Conservation (phyloP, 2,113 vertebrate species). For the Cervus canadensis region DNA sequence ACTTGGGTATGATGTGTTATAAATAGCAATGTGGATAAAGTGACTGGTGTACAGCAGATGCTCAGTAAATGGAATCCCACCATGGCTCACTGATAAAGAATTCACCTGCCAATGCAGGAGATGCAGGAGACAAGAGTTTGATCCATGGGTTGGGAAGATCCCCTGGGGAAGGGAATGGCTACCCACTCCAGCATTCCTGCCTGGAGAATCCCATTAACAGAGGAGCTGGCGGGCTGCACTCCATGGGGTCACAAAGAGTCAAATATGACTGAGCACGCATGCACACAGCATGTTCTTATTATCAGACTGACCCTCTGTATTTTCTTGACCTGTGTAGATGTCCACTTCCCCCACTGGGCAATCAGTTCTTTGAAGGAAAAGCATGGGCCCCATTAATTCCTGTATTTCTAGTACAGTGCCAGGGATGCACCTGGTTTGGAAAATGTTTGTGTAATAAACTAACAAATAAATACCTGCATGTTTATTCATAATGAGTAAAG, state of each 20-base stretch:
- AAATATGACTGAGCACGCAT: background rate
- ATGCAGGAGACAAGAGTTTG: background rate
- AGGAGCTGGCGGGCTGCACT: background rate
- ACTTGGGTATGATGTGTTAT: background rate
- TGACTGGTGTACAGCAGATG: background rate
- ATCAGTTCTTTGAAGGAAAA: background rate
- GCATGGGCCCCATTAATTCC: background rate
- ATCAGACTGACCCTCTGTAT: background rate
- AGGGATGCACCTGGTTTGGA: background rate
- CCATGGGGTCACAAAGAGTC: background rate
- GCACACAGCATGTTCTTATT: background rate
- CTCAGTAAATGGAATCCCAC: background rate
- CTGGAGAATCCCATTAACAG: background rate
- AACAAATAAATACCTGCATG: background rate
- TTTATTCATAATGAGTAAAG: background rate
- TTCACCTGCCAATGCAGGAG: background rate
- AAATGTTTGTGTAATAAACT: background rate
- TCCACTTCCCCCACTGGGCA: background rate
- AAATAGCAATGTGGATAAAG: background rate
- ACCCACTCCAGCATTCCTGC: background rate
- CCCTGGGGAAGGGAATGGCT: background rate
- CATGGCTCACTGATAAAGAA: background rate
- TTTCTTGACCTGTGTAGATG: background rate
- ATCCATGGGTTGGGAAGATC: background rate
- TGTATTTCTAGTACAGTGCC: background rate